Evolutionary conservation across 2,888 invertebrate genomes (phyloP), one percentile per base, ranked within the genome.

Genomic region (Choristoneura rosaceana): DNA sequence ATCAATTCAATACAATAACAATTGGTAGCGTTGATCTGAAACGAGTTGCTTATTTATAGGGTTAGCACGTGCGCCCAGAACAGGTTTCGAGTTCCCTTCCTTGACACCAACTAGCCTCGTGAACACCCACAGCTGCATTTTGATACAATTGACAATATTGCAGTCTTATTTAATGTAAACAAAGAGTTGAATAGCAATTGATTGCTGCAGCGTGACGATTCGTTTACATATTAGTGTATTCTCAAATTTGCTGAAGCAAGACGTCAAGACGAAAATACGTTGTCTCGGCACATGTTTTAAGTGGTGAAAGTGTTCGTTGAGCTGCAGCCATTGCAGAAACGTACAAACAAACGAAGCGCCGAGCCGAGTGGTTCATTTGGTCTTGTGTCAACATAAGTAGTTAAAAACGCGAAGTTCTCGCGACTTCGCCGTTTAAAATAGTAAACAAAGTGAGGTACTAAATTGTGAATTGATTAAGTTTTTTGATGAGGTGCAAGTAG

Each of bases 41-140:
- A 55, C 12, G 4, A 10, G 25, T 8, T 9, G 5, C 55, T 25
- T 25, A 25, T 55, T 25, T 55, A 77, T 74, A 71, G 77, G 63
- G 74, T 70, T 73, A 75, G 76, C 83, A 85, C 82, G 83, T 85
- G 81, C 76, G 77, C 63, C 62, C 74, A 69, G 67, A 82, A 85
- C 83, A 73, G 78, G 84, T 84, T 83, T 77, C 41, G 2, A 74
- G 70, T 75, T 75, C 73, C 75, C 73, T 77, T 74, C 75, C 75
- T 74, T 71, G 74, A 76, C 74, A 55, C 12, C 12, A 55, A 12
- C 55, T 25, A 55, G 55, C 55, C 25, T 55, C 25, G 55, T 3
- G 25, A 25, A 55, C 55, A 25, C 55, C 25, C 12, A 55, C 55
- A 52, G 17, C 12, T 5, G 25, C 55, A 55, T 17, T 55, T 55